These are phyloP conservation scores for Calyptommatus sinebrachiatus DNA, from an alignment of 2,113 vertebrate genomes.

Conservation along the genomic window DNA sequence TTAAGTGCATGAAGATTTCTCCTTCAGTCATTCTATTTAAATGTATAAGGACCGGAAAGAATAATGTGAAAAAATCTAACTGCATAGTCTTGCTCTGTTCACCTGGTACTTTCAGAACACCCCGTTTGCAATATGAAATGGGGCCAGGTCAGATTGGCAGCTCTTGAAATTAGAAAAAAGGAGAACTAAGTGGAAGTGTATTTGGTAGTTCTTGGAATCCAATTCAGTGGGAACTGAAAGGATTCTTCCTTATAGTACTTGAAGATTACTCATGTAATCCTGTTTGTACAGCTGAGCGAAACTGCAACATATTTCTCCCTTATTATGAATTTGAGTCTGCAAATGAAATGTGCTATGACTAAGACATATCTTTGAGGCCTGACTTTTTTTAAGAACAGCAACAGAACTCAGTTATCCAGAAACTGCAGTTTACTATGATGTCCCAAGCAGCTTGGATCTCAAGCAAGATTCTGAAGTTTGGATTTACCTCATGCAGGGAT, in stretches of 20 bases:
- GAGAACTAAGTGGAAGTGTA: slow-evolving; percentile 46
- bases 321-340: slow-evolving; percentile 46
- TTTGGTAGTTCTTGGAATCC: slow-evolving; percentile 57
- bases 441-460: not conserved
- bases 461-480: too few species aligned
- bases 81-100: not conserved
- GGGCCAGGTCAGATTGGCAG: slow-evolving; percentile 49
- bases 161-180: slow-evolving; percentile 26
- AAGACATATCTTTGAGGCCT: slow-evolving; percentile 8
- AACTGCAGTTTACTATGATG: not conserved
- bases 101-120: not conserved
- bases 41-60: not conserved
- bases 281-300: slow-evolving; percentile 61
- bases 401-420: not conserved
- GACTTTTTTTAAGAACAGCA: slow-evolving; percentile 33
- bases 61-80: not conserved
- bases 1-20: not conserved
- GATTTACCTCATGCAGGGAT: not conserved
- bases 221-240: slow-evolving; percentile 48
- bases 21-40: not conserved
- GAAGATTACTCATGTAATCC: slow-evolving; percentile 67
- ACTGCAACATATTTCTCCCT: slow-evolving; percentile 33
- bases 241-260: slow-evolving; percentile 55
- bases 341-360: slow-evolving; percentile 13
- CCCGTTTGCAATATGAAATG: slow-evolving; percentile 37